Evolutionary conservation across 2,797 vertebrate species (phyloP).

Genomic region (Enteromius mattozi): DNA sequence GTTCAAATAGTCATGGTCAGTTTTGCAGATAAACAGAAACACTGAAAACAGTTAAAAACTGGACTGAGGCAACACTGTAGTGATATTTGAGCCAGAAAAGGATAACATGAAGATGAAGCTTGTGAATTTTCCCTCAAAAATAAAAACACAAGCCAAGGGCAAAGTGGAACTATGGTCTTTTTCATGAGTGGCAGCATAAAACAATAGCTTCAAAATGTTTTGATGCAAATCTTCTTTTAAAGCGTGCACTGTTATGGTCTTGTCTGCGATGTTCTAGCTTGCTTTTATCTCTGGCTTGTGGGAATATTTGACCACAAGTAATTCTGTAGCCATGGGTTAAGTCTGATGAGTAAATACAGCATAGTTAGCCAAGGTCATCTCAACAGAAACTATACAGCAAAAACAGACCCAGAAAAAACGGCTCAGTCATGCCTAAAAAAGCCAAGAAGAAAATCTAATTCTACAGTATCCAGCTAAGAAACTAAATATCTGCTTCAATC

Average conservation of each 20-base stretch:
- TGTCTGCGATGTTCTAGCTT: not conserved
- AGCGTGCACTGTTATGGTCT: not conserved
- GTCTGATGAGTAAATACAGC: slow-evolving; percentile 32
- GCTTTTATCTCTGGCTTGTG: slow-evolving; percentile 7
- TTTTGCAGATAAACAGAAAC: slow-evolving; percentile 1
- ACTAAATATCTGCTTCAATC: not conserved
- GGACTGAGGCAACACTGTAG: not conserved
- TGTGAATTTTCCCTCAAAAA: not conserved
- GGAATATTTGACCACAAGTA: slow-evolving; percentile 27
- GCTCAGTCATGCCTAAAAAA: not conserved
- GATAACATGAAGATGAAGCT: not conserved
- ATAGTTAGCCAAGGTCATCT: not conserved
- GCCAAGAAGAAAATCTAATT: not conserved
- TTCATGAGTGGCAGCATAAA: not conserved
- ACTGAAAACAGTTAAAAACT: not conserved
- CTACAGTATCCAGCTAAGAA: not conserved
- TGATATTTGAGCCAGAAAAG: not conserved
- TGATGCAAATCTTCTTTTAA: not conserved
- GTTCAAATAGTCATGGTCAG: slow-evolving; percentile 13
- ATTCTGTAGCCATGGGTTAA: slow-evolving; percentile 20
- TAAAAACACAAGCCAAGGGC: not conserved
- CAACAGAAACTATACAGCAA: slow-evolving; percentile 16
- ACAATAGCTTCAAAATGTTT: not conserved
- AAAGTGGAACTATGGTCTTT: not conserved
- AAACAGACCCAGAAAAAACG: slow-evolving; percentile 22